Percentiles rank a stretch among this genome's conserved stretches.
Conservation (phyloP, 1,140 invertebrate species). For the Brachionus asplanchnoidis region DNA sequence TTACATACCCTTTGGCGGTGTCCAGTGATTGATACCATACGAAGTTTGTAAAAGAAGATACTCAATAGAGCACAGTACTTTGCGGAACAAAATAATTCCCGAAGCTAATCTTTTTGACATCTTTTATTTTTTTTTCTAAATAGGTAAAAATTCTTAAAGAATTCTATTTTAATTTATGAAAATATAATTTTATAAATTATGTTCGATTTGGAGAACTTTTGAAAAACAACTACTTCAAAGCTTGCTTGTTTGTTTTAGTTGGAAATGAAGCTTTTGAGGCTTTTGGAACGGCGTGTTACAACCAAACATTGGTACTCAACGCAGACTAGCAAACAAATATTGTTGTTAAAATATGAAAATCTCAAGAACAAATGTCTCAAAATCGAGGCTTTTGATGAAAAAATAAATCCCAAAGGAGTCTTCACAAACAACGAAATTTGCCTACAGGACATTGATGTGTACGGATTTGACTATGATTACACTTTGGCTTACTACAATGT, state of each 20-base stretch:
- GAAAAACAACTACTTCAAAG: not conserved
- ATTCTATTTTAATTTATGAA: not conserved
- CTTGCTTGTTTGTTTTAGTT: not conserved
- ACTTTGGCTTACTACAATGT: slow-evolving; percentile 91
- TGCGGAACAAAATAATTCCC: slow-evolving; percentile 59
- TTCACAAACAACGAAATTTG: slow-evolving; percentile 96
- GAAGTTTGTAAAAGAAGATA: slow-evolving; percentile 60
- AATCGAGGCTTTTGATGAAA: slow-evolving; percentile 26
- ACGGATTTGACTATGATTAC: slow-evolving; percentile 98
- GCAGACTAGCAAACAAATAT: not conserved
- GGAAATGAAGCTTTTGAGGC: not conserved
- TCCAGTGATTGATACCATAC: slow-evolving; percentile 59
- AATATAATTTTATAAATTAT: slow-evolving; percentile 5
- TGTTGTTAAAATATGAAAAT: slow-evolving; percentile 1
- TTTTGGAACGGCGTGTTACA: not conserved
- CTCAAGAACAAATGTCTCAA: not conserved
- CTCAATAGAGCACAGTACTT: slow-evolving; percentile 50
- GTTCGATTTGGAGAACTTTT: not conserved
- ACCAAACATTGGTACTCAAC: not conserved
- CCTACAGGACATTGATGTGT: slow-evolving; percentile 81
- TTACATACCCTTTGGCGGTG: slow-evolving; percentile 60
- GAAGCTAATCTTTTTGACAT: slow-evolving; percentile 49
- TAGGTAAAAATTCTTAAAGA: not conserved
- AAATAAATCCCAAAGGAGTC: slow-evolving; percentile 65
- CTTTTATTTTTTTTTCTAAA: not conserved